Evolutionary conservation across 2,888 invertebrate genomes (phyloP).

Genomic region (Spilarctia lutea): DNA sequence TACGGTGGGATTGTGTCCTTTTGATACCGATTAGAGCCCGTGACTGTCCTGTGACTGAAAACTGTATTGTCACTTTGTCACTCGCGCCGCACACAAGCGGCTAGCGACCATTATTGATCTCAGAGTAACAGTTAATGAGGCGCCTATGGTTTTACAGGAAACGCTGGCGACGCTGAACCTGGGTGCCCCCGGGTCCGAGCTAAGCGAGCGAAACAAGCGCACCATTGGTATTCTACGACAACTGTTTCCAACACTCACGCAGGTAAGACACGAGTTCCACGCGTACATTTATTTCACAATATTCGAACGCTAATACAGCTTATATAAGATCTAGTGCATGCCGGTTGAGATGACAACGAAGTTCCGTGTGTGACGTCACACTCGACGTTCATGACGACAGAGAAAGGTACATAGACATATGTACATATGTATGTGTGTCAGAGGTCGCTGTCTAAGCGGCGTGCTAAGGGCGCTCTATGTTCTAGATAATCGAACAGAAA

Average conservation of each 20-base stretch:
- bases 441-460: slow-evolving; percentile 41
- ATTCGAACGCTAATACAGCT: background rate
- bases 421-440: background rate
- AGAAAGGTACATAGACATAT: background rate
- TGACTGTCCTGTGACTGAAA: slow-evolving; percentile 12
- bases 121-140: background rate
- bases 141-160: slow-evolving; percentile 80
- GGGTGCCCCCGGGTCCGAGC: slow-evolving; percentile 88
- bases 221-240: slow-evolving; percentile 92
- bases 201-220: slow-evolving; percentile 91
- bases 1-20: slow-evolving; percentile 31
- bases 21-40: slow-evolving; percentile 34
- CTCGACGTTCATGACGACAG: background rate
- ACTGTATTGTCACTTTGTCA: slow-evolving; percentile 9
- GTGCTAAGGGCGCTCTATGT: slow-evolving; percentile 76
- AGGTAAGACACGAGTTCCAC: slow-evolving; percentile 84
- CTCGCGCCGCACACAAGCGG: background rate
- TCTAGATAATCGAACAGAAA: slow-evolving; percentile 91
- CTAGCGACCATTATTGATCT: background rate
- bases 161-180: slow-evolving; percentile 89
- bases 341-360: slow-evolving; percentile 2
- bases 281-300: background rate
- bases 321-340: slow-evolving; percentile 12
- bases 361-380: background rate
- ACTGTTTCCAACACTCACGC: slow-evolving; percentile 90